phyloP scores from a whole-genome alignment of 2,797 vertebrate genomes.

The Phyllotis vaccarum region DNA sequence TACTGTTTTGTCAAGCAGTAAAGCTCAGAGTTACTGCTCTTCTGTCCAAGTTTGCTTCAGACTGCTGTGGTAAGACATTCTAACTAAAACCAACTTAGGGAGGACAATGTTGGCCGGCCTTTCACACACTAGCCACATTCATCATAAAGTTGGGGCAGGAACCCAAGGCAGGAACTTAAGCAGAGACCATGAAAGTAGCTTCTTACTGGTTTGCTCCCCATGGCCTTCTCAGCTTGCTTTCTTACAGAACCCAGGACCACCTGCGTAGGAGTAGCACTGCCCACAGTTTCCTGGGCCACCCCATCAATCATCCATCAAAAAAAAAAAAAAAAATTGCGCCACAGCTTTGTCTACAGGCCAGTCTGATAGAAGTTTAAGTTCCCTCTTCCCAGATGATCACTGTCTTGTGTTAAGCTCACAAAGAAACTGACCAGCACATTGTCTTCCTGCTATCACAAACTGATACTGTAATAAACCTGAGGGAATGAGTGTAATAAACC shows the following conservation, averaged over 20 bases:
- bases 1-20: conserved; percentile 23
- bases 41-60: background rate
- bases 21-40: background rate
- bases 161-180: background rate
- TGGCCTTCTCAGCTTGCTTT: background rate
- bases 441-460: background rate
- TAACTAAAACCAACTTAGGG: background rate
- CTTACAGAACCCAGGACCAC: background rate
- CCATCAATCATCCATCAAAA: background rate
- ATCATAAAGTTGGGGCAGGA: background rate
- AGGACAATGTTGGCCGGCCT: background rate
- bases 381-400: background rate
- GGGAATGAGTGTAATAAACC: background rate
- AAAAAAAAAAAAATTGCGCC: background rate
- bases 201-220: background rate
- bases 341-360: background rate
- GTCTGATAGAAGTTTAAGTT: too few relatives aligned
- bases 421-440: background rate
- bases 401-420: background rate
- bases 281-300: background rate
- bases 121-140: background rate
- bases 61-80: background rate
- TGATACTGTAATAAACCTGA: background rate
- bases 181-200: background rate
- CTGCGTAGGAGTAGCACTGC: background rate